Percentiles rank a stretch among this genome's conserved stretches.
phyloP scores from a whole-genome alignment of 2,113 vertebrate species.

The Mus pahari region DNA sequence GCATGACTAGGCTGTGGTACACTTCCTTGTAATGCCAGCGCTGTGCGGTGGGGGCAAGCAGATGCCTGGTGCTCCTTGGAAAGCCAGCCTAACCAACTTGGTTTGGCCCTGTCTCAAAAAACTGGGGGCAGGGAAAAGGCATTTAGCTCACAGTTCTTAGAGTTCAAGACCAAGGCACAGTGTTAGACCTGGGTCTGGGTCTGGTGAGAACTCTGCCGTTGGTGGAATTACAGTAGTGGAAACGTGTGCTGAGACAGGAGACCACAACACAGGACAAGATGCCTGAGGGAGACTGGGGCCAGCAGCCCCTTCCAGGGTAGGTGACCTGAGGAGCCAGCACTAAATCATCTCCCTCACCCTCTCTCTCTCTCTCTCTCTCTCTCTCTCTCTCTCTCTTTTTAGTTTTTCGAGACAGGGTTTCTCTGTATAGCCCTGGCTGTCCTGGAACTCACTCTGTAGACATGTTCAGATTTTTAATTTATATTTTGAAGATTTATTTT shows the following conservation, averaged over 20 bases:
- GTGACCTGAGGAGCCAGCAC: background rate
- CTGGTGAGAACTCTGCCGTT: background rate
- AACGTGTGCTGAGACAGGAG: background rate
- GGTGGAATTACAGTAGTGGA: background rate
- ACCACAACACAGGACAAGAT: background rate
- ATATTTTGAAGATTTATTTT: background rate
- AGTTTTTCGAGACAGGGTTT: too few species aligned
- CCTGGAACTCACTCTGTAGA: too few species aligned
- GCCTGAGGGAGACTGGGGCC: background rate
- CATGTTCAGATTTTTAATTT: background rate
- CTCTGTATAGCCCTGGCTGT: too few species aligned
- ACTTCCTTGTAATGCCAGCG: background rate
- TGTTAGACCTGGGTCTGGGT: background rate
- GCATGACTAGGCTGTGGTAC: background rate
- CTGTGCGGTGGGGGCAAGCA: background rate
- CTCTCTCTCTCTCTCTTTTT: too few species aligned
- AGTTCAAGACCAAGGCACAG: background rate
- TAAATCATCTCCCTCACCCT: too few species aligned
- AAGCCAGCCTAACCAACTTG: background rate
- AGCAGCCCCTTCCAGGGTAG: background rate
- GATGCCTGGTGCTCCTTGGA: background rate
- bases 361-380: too few species aligned
- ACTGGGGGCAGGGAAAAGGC: too few species aligned
- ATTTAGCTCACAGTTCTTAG: background rate
- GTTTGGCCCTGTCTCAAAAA: background rate